Base-by-base conservation (phyloP, 2,797 vertebrate species). In the Cynopterus sphinx region DNA sequence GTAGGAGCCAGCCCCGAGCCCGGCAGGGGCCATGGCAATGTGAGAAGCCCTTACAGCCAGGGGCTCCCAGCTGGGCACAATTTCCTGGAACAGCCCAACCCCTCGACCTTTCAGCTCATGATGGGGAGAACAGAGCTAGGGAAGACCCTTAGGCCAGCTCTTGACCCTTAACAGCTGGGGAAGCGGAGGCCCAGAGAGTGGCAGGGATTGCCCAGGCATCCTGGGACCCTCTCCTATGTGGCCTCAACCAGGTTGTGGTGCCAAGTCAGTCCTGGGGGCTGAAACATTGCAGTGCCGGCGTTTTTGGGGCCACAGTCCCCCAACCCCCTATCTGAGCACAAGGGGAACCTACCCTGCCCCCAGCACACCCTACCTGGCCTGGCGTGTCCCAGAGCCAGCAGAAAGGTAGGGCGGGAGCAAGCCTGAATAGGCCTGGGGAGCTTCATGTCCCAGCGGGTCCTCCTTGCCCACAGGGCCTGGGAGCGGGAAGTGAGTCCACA, bases 341-440 rank as follows among this genome's bases (percentile, higher is more conserved):
- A 63, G 24, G n/a, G 51, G 41, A 51, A 26, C 8, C 53, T 0
- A 4, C 79, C 87, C 46, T 75, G 26, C 53, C 57, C 78, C 91
- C 31, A n/a, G 53, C 9, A 0, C 0, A 7, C 84, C 53, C 39
- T 26, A 59, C 81, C 74, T 9, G 33, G 88, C 73, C 26, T 8
- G 49, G 28, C 0, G 12, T 93, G 88, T 88, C 94, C 84, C 65
- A 22, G 87, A 94, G 95, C 90, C 82, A 90, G 94, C 91, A 91
- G 90, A 87, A 90, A 88, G 94, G 67, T 0, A 22, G 67, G 91
- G 41, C 0, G 0, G 31, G 24, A 19, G 67, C 97, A 94, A 86
- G 97, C 96, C 95, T 84, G 81, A 96, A 96, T 96, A 1, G 0
- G 97, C 82, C 88, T 19, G 6, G 93, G 78, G 21, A 92, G 74